Percentiles rank a stretch among this genome's conserved stretches.
These are phyloP conservation scores for Harlomillsia oculata DNA, from an alignment of 1,140 invertebrate species.

Conservation along the genomic window DNA sequence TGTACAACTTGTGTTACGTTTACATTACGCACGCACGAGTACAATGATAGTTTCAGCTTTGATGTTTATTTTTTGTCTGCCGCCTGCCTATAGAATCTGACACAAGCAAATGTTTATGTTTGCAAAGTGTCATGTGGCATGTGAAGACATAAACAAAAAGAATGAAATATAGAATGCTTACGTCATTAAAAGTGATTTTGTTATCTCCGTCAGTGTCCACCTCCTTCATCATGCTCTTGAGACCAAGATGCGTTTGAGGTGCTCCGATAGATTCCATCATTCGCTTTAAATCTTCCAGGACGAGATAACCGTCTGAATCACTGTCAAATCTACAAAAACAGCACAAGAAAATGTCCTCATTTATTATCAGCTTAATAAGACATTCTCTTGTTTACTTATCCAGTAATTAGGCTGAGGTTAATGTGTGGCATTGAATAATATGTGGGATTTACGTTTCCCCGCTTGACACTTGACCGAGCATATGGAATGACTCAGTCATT, in stretches of 20 bases:
- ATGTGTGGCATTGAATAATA: no score
- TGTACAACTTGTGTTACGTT: no score
- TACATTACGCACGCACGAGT: no score
- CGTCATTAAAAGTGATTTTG: slow-evolving; percentile 82
- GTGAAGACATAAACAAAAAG: not conserved
- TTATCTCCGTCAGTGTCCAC: slow-evolving; percentile 84
- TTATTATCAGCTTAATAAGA: not conserved
- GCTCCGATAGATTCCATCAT: slow-evolving; percentile 96
- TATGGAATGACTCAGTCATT: no score
- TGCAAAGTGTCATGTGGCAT: no score
- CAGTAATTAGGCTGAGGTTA: no score
- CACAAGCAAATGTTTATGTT: no score
- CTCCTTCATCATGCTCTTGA: slow-evolving; percentile 89
- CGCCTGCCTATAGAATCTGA: no score
- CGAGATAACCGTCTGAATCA: slow-evolving; percentile 74
- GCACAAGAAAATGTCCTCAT: slow-evolving; percentile 23
- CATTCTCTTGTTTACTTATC: slow-evolving; percentile 9
- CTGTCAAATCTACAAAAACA: slow-evolving; percentile 66
- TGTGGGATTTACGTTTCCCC: no score
- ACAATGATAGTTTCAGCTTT: no score
- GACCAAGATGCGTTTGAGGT: slow-evolving; percentile 83
- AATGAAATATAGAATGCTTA: slow-evolving; percentile 36
- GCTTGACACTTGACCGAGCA: no score
- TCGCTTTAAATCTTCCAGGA: slow-evolving; percentile 75
- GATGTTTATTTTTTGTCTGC: no score